These are phyloP conservation scores for Dorcus parallelipipedus DNA, from an alignment of 2,888 invertebrate species.

Conservation along the genomic window DNA sequence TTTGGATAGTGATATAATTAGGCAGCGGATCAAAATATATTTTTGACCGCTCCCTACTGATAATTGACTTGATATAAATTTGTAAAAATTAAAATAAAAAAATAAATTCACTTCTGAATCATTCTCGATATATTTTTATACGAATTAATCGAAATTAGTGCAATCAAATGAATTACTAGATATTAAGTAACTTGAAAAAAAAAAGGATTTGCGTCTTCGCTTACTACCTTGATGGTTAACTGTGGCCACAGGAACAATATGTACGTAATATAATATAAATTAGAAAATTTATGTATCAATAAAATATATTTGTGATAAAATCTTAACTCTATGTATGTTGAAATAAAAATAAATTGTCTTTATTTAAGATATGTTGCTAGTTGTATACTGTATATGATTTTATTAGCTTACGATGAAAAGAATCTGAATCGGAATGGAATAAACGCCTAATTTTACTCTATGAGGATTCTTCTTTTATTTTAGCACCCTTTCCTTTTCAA, in stretches of 20 bases:
- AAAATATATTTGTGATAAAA: slow-evolving; percentile 8
- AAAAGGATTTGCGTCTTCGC: background rate
- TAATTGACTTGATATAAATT: too few relatives aligned
- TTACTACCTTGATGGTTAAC: background rate
- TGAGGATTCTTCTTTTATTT: slow-evolving; percentile 1
- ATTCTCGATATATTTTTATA: too few relatives aligned
- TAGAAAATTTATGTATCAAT: slow-evolving; percentile 1
- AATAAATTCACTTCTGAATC: too few relatives aligned
- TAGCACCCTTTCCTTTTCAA: background rate
- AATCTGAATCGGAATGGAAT: slow-evolving; percentile 2
- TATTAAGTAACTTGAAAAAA: background rate
- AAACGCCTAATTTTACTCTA: slow-evolving; percentile 8
- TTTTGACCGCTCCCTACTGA: too few relatives aligned
- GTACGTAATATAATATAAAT: background rate
- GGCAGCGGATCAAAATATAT: too few relatives aligned
- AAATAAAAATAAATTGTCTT: background rate
- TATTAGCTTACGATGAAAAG: slow-evolving; percentile 4
- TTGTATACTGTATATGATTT: slow-evolving; percentile 7
- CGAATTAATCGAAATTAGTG: too few relatives aligned
- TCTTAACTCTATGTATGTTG: slow-evolving; percentile 1
- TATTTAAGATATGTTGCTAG: slow-evolving; percentile 10
- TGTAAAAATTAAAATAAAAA: too few relatives aligned
- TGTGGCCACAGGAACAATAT: background rate
- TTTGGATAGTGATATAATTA: too few relatives aligned
- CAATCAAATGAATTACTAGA: too few relatives aligned